These are phyloP conservation scores for Deroptyus accipitrinus DNA, from an alignment of 2,113 vertebrate species.

Conservation along the genomic window DNA sequence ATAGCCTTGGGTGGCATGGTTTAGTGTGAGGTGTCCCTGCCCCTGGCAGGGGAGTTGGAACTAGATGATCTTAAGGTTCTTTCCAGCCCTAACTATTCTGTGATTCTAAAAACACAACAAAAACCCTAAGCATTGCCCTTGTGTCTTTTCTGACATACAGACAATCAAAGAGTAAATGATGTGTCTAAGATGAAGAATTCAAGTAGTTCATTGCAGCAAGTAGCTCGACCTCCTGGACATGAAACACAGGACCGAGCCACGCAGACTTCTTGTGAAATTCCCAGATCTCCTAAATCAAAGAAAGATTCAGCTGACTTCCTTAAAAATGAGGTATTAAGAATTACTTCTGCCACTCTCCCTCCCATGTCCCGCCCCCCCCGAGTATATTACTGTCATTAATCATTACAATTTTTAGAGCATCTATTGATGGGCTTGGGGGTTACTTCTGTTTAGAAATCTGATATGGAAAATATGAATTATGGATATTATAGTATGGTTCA, in stretches of 20 bases:
- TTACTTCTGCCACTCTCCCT: neutral
- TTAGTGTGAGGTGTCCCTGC: no score
- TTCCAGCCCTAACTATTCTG: no score
- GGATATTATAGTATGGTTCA: neutral
- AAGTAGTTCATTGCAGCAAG: neutral
- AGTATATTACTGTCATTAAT: neutral
- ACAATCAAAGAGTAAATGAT: slow-evolving; percentile 57
- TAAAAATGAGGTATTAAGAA: slow-evolving; percentile 81
- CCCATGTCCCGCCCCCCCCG: neutral
- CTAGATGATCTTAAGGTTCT: no score
- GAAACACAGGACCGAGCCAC: slow-evolving; percentile 72
- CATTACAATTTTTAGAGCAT: neutral
- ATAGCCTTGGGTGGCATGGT: no score
- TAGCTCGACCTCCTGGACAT: neutral
- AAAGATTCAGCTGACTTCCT: slow-evolving; percentile 47
- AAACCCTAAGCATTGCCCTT: neutral
- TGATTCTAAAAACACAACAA: neutral
- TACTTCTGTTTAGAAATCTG: neutral
- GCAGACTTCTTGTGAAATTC: slow-evolving; percentile 75
- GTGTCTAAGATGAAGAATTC: slow-evolving; percentile 43
- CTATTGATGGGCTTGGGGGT: neutral
- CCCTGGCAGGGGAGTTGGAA: no score
- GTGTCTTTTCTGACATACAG: slow-evolving; percentile 42
- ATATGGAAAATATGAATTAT: neutral
- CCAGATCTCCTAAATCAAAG: slow-evolving; percentile 18